Evolutionary conservation across 2,113 vertebrate genomes (phyloP), one percentile per base, ranked within the genome.

Genomic region (Hippocampus barbouri): DNA sequence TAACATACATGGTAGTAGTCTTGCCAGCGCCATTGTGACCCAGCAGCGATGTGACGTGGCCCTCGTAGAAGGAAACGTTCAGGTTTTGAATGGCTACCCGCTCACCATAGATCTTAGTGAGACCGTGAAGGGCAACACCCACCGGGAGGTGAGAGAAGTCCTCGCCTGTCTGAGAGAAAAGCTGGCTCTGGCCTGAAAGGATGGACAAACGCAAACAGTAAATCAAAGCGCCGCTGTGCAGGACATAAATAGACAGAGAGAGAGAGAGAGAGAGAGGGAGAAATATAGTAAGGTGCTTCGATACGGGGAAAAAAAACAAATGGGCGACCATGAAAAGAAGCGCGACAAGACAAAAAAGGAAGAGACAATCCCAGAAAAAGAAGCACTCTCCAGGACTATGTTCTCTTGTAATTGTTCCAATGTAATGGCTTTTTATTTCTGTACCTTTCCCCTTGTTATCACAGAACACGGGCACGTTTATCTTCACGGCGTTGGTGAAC

Each of bases 21-120:
- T 99, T 99, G 60, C 97, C 97, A 0, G 97, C 97, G 86, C 97
- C 97, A 3, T 99, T 99, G 89, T 97, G 97, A 3, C 97, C 97
- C 27, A 99, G 91, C 90, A 99, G 85, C 40, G 96, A 88, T 62
- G 97, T 99, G 77, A 98, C 94, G 21, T 99, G 97, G 5, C 95
- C 94, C 90, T 99, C 95, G 25, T 96, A 95, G 79, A 99, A 99
- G 69, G 94, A 92, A 76, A 98, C 73, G 72, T 93, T 98, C 65
- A 99, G 94, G 89, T 96, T 95, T 63, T 96, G 21, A 71, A 99
- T 92, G 23, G 95, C 97, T 8, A 89, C 88, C 87, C 93, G 93
- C 34, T 92, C 86, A 43, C 92, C 94, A 53, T 97, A 98, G 41
- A 86, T 79, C 88, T 99, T 99, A n/a, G 93, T 95, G 82, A 99